Evolutionary conservation across 2,113 vertebrate species (phyloP), one percentile per base, ranked within the genome.

Genomic region (Brachyhypopomus occidentalis): DNA sequence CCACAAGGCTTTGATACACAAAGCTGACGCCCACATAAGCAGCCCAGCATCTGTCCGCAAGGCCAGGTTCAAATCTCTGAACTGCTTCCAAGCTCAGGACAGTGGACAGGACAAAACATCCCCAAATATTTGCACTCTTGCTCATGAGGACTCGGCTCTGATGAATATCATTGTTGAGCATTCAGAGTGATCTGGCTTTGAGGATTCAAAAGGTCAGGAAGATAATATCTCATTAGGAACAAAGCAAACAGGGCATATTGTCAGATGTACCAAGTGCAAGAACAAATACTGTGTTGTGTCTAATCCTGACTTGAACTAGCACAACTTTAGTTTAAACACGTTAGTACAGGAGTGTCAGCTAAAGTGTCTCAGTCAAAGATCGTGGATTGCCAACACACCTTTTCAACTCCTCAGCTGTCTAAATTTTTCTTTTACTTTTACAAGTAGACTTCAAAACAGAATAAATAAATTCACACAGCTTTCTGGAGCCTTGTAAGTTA

Each of bases 1-100:
- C 90, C 59, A 75, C 87, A 86, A 71, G 81, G 87, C 88, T 86
- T 71, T 87, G 89, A 90, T 80, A 66, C 74, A 74, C 75, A 2
- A 76, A 83, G 71, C 7, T 71, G 77, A 85, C 5, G 70, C 75
- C 83, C 84, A 83, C 84, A 83, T 81, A 60, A 82, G 77, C 88
- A 80, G 82, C 82, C 80, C 60, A 74, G 48, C 72, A 75, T 85
- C 86, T 70, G 19, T 85, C 52, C 69, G 17, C 1, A 36, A 79
- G 56, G 5, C 25, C 16, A 23, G 76, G 20, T 20, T 27, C 25
- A 30, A 34, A 20, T 0, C 23, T 84, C 84, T 88, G 85, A 90
- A 86, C 85, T 89, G 74, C 12, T 74, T 87, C 85, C 87, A 90
- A 83, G 55, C 11, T n/a, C 66, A 78, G 70, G 12, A 80, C 76